phyloP scores from a whole-genome alignment of 2,797 vertebrate species.

The Champsocephalus esox region DNA sequence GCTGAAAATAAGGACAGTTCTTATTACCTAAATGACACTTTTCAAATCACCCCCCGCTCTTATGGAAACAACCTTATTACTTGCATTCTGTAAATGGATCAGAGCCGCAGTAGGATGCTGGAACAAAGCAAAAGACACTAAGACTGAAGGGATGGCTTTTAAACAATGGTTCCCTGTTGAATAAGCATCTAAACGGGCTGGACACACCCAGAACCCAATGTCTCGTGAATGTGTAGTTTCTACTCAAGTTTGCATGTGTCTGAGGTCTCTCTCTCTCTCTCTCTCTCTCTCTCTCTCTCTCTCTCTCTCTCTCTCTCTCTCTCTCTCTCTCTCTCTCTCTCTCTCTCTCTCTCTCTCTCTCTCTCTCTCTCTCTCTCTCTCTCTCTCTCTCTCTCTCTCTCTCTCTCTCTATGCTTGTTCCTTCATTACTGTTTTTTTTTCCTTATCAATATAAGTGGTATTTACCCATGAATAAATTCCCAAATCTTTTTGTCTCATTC shows the following conservation, averaged over 20 bases:
- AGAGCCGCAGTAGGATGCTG: conserved; percentile 17
- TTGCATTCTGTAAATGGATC: conserved; percentile 39
- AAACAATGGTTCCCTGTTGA: conserved; percentile 38
- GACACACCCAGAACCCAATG: conserved; percentile 25
- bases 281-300: conserved; percentile 57
- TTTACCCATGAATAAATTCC: conserved; percentile 85
- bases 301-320: conserved; percentile 74
- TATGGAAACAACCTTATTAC: conserved; percentile 30
- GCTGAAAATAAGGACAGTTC: conserved; percentile 28
- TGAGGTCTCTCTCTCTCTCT: conserved; percentile 78
- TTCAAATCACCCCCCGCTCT: conserved; percentile 36
- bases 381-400: conserved; percentile 54
- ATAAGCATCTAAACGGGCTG: conserved; percentile 33
- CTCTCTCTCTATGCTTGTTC: conserved; percentile 71
- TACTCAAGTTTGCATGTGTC: conserved; percentile 79
- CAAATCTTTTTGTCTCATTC: conserved; percentile 88
- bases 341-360: conserved; percentile 49
- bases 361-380: conserved; percentile 60
- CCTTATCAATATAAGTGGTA: conserved; percentile 75
- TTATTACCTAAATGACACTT: conserved; percentile 28
- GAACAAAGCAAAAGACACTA: conserved; percentile 33
- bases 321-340: conserved; percentile 70
- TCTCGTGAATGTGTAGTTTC: conserved; percentile 22
- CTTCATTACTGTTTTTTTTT: conserved; percentile 78
- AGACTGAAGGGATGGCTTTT: conserved; percentile 23